Percentiles rank a stretch among this genome's conserved stretches.
Evolutionary conservation across 2,113 vertebrate species (phyloP).

Genomic region (Blennius ocellaris): DNA sequence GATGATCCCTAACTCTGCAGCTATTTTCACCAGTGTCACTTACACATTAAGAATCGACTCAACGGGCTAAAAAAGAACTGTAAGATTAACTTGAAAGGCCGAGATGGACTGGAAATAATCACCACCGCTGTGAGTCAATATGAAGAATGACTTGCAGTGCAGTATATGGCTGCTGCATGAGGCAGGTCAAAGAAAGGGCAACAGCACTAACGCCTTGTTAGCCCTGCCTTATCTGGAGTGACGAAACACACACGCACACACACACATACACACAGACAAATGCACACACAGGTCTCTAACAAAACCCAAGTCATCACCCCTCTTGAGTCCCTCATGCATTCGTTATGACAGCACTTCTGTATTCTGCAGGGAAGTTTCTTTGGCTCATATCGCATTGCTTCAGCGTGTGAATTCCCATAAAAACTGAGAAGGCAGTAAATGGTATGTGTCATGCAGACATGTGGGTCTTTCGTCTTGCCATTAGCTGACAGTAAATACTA

Average conservation of each 20-base stretch:
- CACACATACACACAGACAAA: slow-evolving; percentile 10
- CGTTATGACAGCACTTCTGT: slow-evolving; percentile 47
- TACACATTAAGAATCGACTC: neutral
- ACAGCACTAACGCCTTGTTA: slow-evolving; percentile 20
- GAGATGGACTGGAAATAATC: slow-evolving; percentile 22
- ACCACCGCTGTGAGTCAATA: slow-evolving; percentile 14
- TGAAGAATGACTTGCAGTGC: slow-evolving; percentile 23
- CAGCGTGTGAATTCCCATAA: slow-evolving; percentile 35
- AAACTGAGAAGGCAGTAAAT: slow-evolving; percentile 57
- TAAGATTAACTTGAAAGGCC: neutral
- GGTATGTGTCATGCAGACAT: slow-evolving; percentile 24
- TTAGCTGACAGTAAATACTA: slow-evolving; percentile 48
- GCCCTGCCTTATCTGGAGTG: slow-evolving; percentile 53
- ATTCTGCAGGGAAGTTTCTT: slow-evolving; percentile 48
- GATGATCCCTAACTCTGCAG: neutral
- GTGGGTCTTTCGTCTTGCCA: slow-evolving; percentile 35
- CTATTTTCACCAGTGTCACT: neutral
- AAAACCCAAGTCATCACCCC: slow-evolving; percentile 30
- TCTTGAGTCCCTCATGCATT: slow-evolving; percentile 43
- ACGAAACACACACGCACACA: slow-evolving; percentile 30
- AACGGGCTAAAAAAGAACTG: neutral
- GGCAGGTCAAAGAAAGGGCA: slow-evolving; percentile 44
- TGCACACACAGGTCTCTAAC: slow-evolving; percentile 6
- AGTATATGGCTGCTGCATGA: slow-evolving; percentile 14
- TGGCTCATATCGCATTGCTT: slow-evolving; percentile 38